Evolutionary conservation across 2,888 invertebrate genomes (phyloP).

Genomic region (Cheilosia urbana): DNA sequence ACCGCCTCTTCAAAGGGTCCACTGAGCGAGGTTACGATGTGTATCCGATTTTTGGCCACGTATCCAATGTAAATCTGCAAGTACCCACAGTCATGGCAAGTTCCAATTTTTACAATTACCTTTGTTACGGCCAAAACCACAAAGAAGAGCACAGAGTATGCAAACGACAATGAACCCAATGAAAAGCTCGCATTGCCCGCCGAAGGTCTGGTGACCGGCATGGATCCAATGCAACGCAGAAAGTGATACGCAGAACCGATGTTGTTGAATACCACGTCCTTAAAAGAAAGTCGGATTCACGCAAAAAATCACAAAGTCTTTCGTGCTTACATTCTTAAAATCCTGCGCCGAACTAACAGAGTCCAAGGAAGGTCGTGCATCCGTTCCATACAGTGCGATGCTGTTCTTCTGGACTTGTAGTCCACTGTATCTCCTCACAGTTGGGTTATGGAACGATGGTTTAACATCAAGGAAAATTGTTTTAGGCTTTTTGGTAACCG

Average conservation of each 20-base stretch:
- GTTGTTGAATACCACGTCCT: slow-evolving; percentile 84
- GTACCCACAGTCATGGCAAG: neutral
- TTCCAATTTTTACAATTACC: neutral
- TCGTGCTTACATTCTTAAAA: slow-evolving; percentile 77
- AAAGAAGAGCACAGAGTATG: slow-evolving; percentile 86
- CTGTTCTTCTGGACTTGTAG: slow-evolving; percentile 79
- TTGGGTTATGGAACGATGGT: slow-evolving; percentile 78
- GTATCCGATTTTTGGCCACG: slow-evolving; percentile 87
- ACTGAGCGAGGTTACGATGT: slow-evolving; percentile 86
- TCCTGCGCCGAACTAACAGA: slow-evolving; percentile 78
- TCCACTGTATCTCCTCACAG: slow-evolving; percentile 80
- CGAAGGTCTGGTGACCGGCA: slow-evolving; percentile 86
- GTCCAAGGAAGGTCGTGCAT: slow-evolving; percentile 78
- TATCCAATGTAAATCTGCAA: slow-evolving; percentile 85
- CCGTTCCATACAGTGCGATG: slow-evolving; percentile 76
- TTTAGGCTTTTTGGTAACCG: slow-evolving; percentile 79
- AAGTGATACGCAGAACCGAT: slow-evolving; percentile 84
- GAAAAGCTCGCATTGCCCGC: slow-evolving; percentile 85
- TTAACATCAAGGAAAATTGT: slow-evolving; percentile 82
- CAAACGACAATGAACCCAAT: slow-evolving; percentile 85
- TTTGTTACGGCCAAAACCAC: slow-evolving; percentile 82
- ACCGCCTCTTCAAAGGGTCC: slow-evolving; percentile 90
- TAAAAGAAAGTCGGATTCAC: neutral
- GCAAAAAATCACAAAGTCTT: slow-evolving; percentile 2
- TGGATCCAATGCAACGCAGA: slow-evolving; percentile 86